These are phyloP conservation scores for Chloroceryle aenea DNA, from an alignment of 2,113 vertebrate genomes.

Conservation along the genomic window DNA sequence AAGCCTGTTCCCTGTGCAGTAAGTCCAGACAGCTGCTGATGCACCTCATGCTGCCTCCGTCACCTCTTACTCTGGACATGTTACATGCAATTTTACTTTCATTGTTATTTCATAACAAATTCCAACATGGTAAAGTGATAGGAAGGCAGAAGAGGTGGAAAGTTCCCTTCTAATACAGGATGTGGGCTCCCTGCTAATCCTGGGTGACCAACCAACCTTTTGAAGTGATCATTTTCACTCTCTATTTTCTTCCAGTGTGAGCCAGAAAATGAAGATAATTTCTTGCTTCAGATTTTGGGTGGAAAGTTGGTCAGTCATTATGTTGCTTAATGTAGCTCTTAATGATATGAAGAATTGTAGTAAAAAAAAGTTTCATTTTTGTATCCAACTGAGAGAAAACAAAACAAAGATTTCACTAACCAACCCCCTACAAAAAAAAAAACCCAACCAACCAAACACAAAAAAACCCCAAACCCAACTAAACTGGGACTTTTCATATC, in stretches of 20 bases:
- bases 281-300: background rate
- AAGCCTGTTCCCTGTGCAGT: background rate
- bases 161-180: background rate
- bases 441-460: background rate
- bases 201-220: background rate
- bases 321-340: background rate
- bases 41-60: background rate
- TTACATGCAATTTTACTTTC: background rate
- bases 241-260: background rate
- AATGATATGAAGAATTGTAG: background rate
- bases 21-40: background rate
- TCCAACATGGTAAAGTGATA: background rate
- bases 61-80: background rate
- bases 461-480: background rate
- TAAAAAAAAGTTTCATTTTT: background rate
- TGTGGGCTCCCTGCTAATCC: background rate
- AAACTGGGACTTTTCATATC: background rate
- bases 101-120: background rate
- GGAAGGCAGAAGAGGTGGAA: background rate
- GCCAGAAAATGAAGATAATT: background rate
- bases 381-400: background rate
- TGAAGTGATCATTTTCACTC: background rate
- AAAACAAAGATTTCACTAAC: background rate
- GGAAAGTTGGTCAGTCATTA: background rate
- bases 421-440: background rate